Percentiles rank a stretch among this genome's conserved stretches.
These are phyloP conservation scores for Oxyruncus cristatus DNA, from an alignment of 2,113 vertebrate species.

Conservation along the genomic window DNA sequence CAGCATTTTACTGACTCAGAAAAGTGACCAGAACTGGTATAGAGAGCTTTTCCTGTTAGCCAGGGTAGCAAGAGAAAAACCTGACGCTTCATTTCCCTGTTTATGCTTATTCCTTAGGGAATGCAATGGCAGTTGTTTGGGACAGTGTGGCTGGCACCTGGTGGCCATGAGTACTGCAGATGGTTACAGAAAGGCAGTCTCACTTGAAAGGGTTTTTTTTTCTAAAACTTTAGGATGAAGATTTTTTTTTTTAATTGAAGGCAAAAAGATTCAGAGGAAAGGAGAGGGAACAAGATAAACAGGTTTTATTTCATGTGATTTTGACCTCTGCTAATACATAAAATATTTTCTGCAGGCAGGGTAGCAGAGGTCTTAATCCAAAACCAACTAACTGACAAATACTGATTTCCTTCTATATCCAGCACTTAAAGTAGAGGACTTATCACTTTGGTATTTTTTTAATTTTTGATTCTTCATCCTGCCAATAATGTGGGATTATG, in stretches of 20 bases:
- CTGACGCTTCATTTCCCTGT: neutral
- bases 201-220: neutral
- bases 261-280: neutral
- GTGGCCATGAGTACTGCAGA: neutral
- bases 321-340: neutral
- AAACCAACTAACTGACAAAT: neutral
- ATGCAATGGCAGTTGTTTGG: neutral
- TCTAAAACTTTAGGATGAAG: neutral
- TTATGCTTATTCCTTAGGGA: neutral
- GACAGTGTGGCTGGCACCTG: neutral
- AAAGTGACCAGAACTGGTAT: neutral
- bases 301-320: neutral
- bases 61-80: neutral
- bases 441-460: neutral
- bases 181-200: neutral
- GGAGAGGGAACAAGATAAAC: neutral
- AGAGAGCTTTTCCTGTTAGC: neutral
- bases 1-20: neutral
- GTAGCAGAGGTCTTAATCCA: neutral
- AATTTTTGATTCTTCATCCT: neutral
- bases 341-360: neutral
- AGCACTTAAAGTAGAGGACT: neutral
- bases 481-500: neutral
- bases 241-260: neutral
- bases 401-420: neutral